Conservation (phyloP, 2,888 invertebrate species). For the Chrysina gloriosa region DNA sequence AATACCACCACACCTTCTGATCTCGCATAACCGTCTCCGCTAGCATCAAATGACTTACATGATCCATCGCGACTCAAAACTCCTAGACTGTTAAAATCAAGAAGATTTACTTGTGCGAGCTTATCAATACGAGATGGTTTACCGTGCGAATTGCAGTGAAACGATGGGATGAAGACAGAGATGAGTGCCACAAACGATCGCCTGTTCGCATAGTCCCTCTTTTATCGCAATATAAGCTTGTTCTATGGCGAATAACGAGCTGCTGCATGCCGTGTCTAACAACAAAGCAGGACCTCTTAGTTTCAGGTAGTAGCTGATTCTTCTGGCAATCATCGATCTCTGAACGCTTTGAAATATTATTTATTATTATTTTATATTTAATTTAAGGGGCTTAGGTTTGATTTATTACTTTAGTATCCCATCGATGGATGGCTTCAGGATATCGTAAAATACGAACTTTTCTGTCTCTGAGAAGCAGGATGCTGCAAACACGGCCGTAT, state of each 20-base stretch:
- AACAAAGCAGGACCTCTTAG: constrained; percentile 89
- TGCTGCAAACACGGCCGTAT: constrained; percentile 85
- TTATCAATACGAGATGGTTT: constrained; percentile 43
- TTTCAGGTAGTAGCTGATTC: constrained; percentile 90
- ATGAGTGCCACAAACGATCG: constrained; percentile 89
- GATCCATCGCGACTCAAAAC: constrained; percentile 86
- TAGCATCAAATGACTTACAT: constrained; percentile 91
- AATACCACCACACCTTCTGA: constrained; percentile 81
- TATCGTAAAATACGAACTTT: constrained; percentile 65
- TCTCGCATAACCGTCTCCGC: constrained; percentile 84
- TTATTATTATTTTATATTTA: too few species aligned
- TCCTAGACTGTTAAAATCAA: constrained; percentile 68
- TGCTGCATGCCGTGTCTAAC: constrained; percentile 95
- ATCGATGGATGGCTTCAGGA: background rate
- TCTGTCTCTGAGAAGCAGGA: constrained; percentile 82
- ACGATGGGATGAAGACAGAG: constrained; percentile 89
- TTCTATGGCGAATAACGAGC: constrained; percentile 88
- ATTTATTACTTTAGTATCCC: background rate
- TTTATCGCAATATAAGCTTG: constrained; percentile 82
- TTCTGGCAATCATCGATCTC: constrained; percentile 91
- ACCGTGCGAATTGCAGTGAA: constrained; percentile 87
- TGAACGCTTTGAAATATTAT: constrained; percentile 61
- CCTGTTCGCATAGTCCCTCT: constrained; percentile 86
- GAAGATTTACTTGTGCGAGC: background rate
- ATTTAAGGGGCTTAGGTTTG: too few species aligned